phyloP scores from a whole-genome alignment of 2,113 vertebrate species.

The crab-eating macaque (Macaca fascicularis) region DNA sequence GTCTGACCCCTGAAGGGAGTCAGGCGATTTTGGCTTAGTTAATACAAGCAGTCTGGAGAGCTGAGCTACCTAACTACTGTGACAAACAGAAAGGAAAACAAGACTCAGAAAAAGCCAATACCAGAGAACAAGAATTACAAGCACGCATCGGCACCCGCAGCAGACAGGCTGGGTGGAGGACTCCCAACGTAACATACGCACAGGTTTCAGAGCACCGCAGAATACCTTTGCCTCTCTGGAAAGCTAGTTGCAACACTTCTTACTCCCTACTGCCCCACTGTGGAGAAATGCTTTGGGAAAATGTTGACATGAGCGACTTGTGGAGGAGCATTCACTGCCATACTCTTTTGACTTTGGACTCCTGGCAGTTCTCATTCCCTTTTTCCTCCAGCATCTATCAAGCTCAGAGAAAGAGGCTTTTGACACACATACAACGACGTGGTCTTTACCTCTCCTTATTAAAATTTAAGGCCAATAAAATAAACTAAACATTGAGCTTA shows the following conservation, averaged over 20 bases:
- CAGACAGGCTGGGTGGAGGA: background rate
- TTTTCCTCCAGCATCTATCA: background rate
- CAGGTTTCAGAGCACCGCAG: background rate
- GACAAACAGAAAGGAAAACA: background rate
- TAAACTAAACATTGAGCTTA: conserved; percentile 9
- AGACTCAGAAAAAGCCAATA: conserved; percentile 4
- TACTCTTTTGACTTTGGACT: background rate
- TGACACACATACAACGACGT: background rate
- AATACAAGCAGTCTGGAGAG: background rate
- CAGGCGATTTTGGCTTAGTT: background rate
- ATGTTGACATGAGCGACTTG: background rate
- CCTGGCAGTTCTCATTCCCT: background rate
- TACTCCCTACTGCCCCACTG: conserved; percentile 69
- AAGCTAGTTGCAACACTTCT: background rate
- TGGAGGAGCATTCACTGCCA: background rate
- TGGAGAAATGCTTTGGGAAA: conserved; percentile 52
- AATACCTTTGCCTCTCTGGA: background rate
- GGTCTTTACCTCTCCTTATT: conserved; percentile 19
- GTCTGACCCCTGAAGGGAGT: background rate
- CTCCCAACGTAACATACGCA: background rate
- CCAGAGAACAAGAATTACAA: background rate
- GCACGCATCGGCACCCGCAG: background rate
- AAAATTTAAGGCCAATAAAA: conserved; percentile 50
- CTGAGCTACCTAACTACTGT: conserved; percentile 22
- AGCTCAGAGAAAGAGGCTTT: conserved; percentile 20